Conservation (phyloP, 2,113 vertebrate genomes). For the Colinus virginianus region DNA sequence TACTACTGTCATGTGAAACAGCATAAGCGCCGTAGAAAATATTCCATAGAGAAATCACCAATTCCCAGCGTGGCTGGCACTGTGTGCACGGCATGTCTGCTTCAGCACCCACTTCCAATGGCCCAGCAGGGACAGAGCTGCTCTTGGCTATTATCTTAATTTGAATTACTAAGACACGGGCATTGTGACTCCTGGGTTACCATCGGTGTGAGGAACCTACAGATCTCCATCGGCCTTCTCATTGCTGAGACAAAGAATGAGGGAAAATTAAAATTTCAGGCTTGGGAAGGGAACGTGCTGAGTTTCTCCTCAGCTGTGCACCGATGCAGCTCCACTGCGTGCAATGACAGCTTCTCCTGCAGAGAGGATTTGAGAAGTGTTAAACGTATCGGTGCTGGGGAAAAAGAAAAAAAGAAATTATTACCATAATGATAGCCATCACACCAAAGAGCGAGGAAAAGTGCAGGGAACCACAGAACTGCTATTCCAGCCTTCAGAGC, state of each 20-base stretch:
- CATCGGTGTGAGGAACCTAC: background rate
- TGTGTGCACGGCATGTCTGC: fast-evolving
- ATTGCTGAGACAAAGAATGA: background rate
- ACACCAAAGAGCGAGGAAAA: background rate
- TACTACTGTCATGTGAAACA: fast-evolving
- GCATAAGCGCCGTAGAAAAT: fast-evolving
- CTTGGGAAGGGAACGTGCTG: fast-evolving
- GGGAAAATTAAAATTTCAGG: background rate
- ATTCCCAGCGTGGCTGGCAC: background rate
- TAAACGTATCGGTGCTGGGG: background rate
- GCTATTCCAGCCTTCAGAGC: background rate
- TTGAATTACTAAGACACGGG: fast-evolving
- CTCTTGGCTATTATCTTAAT: background rate
- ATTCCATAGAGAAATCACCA: fast-evolving
- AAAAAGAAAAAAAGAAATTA: fast-evolving
- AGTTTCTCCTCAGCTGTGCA: fast-evolving
- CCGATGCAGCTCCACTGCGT: background rate
- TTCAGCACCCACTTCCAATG: background rate
- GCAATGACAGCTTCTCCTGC: background rate
- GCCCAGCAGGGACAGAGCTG: background rate
- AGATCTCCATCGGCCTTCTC: background rate
- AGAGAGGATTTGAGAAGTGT: background rate
- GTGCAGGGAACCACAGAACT: background rate
- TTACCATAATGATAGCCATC: background rate
- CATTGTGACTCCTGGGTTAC: background rate